Base-by-base conservation (phyloP, 2,797 vertebrate species). In the Pangasius macronema region DNA sequence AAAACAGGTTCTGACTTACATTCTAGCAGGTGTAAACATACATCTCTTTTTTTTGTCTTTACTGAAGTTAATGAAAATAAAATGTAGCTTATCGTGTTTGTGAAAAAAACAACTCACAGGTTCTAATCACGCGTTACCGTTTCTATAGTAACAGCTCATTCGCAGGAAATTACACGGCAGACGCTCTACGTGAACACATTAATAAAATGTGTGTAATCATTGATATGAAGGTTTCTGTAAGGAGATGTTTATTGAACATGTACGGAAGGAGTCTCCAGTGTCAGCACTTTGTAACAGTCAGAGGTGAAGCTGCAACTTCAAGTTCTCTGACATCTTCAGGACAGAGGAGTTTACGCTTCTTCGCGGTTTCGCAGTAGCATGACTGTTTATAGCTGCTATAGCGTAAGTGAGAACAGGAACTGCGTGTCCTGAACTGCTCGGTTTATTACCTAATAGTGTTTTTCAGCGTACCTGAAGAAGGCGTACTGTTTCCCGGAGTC, bases 391-490 rank as follows among this genome's bases (percentile, higher is more conserved):
- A 76, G 24, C 73, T 18, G 75, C n/a, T 9, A 22, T 55, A 49
- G 30, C 13, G 5, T 49, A 49, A 51, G 72, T 30, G n/a, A 42
- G 24, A 73, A 73, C 39, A 46, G 36, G 36, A 70, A 10, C 2
- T 22, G 33, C 8, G 4, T 3, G 5, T 22, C 30, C 30, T 13
- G n/a, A 67, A 13, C 11, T 14, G 65, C 9, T 5, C 22, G 0
- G 8, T 67, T 67, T 14, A 33, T 67, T 33, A 16, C n/a, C 14
- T 65, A 30, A 11, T 14, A 20, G 18, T 13, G 22, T 13, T 9
- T 30, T 51, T 51, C 24, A 14, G 36, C 53, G 2, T 79, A 99
- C 98, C 96, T 97, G 89, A 98, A 99, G 93, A 98, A 98, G 39
- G 97, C 93, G 63, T 95, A 96, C 92, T 98, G 97, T 2, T 96